Evolutionary conservation across 2,888 invertebrate genomes (phyloP).

Genomic region (Sycophila texana): DNA sequence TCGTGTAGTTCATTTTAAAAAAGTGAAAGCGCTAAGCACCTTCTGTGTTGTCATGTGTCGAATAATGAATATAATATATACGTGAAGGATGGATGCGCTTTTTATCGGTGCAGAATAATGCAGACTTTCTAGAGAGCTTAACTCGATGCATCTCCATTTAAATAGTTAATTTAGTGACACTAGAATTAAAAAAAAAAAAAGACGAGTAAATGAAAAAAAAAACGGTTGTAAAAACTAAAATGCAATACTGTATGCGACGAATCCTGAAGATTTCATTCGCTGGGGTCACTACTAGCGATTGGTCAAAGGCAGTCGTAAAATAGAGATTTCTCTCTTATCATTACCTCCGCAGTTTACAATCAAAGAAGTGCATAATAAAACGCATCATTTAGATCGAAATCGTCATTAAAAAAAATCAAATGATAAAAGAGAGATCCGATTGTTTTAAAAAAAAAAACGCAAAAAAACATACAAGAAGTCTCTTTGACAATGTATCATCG

Average conservation of each 20-base stretch:
- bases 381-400: neutral
- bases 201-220: constrained; percentile 30
- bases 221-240: constrained; percentile 51
- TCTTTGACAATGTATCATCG: neutral
- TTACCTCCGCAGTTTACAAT: constrained; percentile 9
- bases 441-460: constrained; percentile 13
- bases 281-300: constrained; percentile 16
- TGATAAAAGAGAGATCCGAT: neutral
- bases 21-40: constrained; percentile 18
- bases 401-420: neutral
- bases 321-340: constrained; percentile 10
- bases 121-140: constrained; percentile 46
- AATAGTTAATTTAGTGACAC: constrained; percentile 39
- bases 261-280: constrained; percentile 28
- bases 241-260: constrained; percentile 52
- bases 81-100: constrained; percentile 30
- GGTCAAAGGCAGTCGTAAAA: constrained; percentile 17
- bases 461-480: constrained; percentile 25
- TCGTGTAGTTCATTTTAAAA: constrained; percentile 32
- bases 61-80: constrained; percentile 32
- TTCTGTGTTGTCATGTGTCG: constrained; percentile 34
- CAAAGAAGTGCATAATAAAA: constrained; percentile 10
- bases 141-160: constrained; percentile 36
- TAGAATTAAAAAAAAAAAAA: constrained; percentile 55
- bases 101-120: constrained; percentile 33